A percentile compares a stretch with the other conserved stretches of the same genome.
phyloP scores from a whole-genome alignment of 2,797 vertebrate genomes.

The Aldrovandia affinis region DNA sequence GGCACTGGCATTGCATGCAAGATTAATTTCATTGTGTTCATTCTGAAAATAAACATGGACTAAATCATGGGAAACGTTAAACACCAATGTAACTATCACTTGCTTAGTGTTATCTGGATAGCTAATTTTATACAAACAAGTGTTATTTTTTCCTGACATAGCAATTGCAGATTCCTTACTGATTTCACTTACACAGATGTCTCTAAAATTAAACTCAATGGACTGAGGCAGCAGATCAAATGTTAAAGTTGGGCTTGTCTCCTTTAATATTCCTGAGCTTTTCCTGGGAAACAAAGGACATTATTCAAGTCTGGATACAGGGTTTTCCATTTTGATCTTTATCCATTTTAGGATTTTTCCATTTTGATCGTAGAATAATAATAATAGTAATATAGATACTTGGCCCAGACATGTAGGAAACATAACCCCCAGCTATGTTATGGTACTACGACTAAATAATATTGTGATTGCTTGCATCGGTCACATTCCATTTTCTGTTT shows the following conservation, averaged over 20 bases:
- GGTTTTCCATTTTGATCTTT: no score
- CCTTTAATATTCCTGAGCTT: neutral
- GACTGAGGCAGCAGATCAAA: neutral
- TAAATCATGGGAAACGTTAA: neutral
- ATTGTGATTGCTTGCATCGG: neutral
- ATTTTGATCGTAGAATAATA: neutral
- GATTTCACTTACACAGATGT: neutral
- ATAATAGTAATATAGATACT: neutral
- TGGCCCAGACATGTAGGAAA: neutral
- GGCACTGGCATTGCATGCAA: neutral
- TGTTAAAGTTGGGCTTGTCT: neutral
- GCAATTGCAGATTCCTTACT: neutral
- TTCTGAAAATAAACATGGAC: constrained; percentile 2
- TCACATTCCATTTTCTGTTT: neutral
- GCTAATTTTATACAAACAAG: neutral
- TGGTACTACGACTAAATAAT: neutral
- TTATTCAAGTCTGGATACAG: no score
- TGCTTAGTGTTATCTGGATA: neutral
- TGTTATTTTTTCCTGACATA: neutral
- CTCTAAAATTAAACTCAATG: neutral
- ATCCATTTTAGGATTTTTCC: neutral
- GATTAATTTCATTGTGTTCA: neutral
- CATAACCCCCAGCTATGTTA: neutral
- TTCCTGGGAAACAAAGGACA: neutral
- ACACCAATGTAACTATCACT: neutral